Percentiles rank a stretch among this genome's conserved stretches.
These are phyloP conservation scores for Campylorhamphus procurvoides DNA, from an alignment of 2,113 vertebrate species.

Conservation along the genomic window DNA sequence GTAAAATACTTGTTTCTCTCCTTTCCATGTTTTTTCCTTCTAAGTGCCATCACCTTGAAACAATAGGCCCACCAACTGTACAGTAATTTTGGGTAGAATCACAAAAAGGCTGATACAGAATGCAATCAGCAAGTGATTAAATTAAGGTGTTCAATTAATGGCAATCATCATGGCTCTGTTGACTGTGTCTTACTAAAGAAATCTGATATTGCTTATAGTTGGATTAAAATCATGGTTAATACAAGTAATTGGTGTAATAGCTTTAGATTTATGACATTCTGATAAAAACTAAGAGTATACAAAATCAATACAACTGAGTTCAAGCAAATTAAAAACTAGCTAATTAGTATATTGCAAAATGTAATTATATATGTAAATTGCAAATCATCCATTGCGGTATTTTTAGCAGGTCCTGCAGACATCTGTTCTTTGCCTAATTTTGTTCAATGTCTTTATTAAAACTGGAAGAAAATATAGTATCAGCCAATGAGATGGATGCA, in stretches of 20 bases:
- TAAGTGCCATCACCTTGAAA: background rate
- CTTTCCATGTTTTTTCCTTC: background rate
- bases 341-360: background rate
- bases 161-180: background rate
- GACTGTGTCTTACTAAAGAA: background rate
- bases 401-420: background rate
- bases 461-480: background rate
- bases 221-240: background rate
- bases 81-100: background rate
- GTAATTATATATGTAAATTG: background rate
- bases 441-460: background rate
- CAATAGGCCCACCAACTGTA: background rate
- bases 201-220: background rate
- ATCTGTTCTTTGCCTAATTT: background rate
- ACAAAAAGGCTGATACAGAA: background rate
- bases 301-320: background rate
- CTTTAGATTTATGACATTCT: background rate
- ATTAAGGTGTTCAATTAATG: constrained; percentile 7
- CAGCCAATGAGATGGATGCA: background rate
- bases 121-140: background rate
- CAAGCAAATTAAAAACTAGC: background rate
- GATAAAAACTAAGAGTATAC: background rate
- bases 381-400: background rate
- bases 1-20: background rate
- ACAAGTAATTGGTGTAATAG: background rate